A percentile compares a stretch with the other conserved stretches of the same genome.
Conservation (phyloP, 2,888 invertebrate genomes). For the Theodoxus fluviatilis region DNA sequence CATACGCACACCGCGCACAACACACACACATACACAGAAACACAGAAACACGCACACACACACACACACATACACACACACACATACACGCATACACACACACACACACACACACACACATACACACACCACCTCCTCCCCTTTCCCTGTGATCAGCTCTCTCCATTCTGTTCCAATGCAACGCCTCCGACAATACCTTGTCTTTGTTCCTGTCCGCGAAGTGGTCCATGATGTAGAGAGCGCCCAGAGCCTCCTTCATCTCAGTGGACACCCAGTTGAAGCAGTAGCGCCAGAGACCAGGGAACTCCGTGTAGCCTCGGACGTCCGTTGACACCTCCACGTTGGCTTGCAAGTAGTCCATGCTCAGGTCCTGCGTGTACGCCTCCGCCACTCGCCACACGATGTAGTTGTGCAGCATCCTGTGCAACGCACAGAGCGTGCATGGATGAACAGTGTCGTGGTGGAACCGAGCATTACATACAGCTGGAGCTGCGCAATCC, state of each 20-base stretch:
- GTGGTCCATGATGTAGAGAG: conserved; percentile 46
- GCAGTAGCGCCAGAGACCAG: conserved; percentile 48
- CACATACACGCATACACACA: background rate
- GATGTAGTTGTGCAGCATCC: conserved; percentile 71
- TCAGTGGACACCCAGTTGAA: conserved; percentile 39
- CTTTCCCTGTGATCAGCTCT: too few relatives aligned
- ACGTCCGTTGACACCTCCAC: conserved; percentile 45
- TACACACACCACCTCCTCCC: too few relatives aligned
- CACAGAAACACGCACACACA: too few relatives aligned
- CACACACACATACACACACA: too few relatives aligned
- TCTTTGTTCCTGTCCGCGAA: conserved; percentile 44
- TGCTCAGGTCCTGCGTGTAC: conserved; percentile 70
- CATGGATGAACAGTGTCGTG: background rate
- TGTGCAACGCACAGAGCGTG: conserved; percentile 48
- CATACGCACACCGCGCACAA: too few relatives aligned
- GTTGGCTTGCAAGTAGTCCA: conserved; percentile 59
- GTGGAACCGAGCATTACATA: too few relatives aligned
- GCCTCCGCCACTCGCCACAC: conserved; percentile 71
- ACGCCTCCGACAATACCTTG: conserved; percentile 36
- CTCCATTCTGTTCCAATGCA: too few relatives aligned
- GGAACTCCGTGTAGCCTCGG: conserved; percentile 42
- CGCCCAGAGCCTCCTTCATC: conserved; percentile 47
- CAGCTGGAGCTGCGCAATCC: too few relatives aligned
- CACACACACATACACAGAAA: too few relatives aligned
- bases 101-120: background rate